phyloP scores from a whole-genome alignment of 2,888 invertebrate species.

The Villa cingulata region DNA sequence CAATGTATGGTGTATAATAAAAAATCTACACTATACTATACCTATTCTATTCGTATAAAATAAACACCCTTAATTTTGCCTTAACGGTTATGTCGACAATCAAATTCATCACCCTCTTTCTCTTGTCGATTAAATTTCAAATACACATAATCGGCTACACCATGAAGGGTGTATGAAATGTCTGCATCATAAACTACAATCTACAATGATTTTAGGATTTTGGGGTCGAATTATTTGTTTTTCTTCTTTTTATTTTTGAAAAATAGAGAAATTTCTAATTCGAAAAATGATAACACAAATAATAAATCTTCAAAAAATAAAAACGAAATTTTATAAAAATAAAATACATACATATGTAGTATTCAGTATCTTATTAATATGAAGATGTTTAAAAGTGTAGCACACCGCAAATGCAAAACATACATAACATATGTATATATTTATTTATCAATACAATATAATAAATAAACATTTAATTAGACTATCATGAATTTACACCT shows the following conservation, averaged over 20 bases:
- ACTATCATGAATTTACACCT: conserved; percentile 7
- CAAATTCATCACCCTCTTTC: not conserved
- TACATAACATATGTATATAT: too few relatives aligned
- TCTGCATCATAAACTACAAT: conserved; percentile 2
- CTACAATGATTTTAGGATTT: conserved; percentile 5
- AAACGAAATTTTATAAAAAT: not conserved
- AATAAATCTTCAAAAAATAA: not conserved
- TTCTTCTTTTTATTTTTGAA: too few relatives aligned
- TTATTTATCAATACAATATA: too few relatives aligned
- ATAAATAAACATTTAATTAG: not conserved
- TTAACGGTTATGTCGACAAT: not conserved
- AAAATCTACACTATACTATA: too few relatives aligned
- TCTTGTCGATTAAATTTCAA: not conserved
- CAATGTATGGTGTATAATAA: too few relatives aligned
- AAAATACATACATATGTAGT: too few relatives aligned
- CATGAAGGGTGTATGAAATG: conserved; percentile 7
- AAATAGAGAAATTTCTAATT: conserved; percentile 3
- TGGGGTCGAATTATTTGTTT: too few relatives aligned
- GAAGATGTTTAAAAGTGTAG: too few relatives aligned
- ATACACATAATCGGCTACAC: not conserved
- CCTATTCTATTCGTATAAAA: too few relatives aligned
- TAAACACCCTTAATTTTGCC: too few relatives aligned
- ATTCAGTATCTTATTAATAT: too few relatives aligned
- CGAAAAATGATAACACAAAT: not conserved
- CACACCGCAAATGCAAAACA: too few relatives aligned